Evolutionary conservation across 2,888 invertebrate genomes (phyloP).

Genomic region (Rhamphomyia laevipes): DNA sequence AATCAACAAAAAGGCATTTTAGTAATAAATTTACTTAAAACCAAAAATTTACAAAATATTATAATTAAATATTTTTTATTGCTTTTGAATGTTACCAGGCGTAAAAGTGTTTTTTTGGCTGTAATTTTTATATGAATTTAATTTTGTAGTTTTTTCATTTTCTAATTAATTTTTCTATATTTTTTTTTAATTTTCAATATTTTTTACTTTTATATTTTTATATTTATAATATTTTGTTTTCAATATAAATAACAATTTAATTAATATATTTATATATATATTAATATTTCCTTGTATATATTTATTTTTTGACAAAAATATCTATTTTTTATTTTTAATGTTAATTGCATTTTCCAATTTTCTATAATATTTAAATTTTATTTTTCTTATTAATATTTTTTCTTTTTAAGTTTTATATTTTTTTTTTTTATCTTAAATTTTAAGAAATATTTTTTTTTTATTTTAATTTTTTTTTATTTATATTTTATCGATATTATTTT

Average conservation of each 20-base stretch:
- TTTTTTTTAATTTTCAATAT: conserved; percentile 15
- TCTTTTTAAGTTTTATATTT: conserved; percentile 15
- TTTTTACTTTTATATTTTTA: conserved; percentile 8
- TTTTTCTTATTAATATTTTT: conserved; percentile 16
- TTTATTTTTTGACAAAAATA: conserved; percentile 2
- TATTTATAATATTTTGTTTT: no score
- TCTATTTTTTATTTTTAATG: conserved; percentile 6
- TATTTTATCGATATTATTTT: no score
- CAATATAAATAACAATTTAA: conserved; percentile 19
- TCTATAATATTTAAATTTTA: conserved; percentile 2
- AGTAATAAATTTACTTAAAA: no score
- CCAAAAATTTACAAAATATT: no score
- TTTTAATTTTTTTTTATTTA: no score
- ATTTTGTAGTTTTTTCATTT: conserved; percentile 19
- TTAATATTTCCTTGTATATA: not conserved
- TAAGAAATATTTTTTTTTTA: conserved; percentile 12
- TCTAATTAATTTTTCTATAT: conserved; percentile 7
- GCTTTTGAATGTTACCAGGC: no score
- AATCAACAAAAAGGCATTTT: no score
- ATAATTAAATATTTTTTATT: no score
- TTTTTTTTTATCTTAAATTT: conserved; percentile 7
- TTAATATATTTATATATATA: conserved; percentile 16
- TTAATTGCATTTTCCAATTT: conserved; percentile 14
- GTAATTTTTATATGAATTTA: conserved; percentile 30
- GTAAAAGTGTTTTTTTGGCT: conserved; percentile 22